These are phyloP conservation scores for Apamea crenata DNA, from an alignment of 2,888 invertebrate species.

Conservation along the genomic window DNA sequence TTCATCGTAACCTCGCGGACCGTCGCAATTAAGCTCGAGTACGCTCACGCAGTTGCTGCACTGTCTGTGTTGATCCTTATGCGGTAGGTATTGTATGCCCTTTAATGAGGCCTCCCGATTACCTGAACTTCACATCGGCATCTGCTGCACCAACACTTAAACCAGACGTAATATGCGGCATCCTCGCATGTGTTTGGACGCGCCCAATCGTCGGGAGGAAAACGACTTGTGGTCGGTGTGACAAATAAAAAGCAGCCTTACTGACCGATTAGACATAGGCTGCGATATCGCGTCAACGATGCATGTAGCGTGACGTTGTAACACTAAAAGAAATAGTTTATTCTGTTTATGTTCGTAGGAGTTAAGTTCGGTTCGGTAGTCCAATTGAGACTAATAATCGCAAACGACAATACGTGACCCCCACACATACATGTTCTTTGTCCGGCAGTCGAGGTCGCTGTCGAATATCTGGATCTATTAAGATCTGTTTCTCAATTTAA, in stretches of 20 bases:
- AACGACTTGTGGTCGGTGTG: neutral
- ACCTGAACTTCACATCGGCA: neutral
- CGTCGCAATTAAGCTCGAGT: neutral
- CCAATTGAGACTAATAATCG: conserved; percentile 52
- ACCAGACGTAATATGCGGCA: neutral
- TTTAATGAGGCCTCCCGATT: neutral
- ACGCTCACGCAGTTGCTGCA: neutral
- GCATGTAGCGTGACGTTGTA: conserved; percentile 7
- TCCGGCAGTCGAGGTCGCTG: conserved; percentile 18
- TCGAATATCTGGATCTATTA: neutral
- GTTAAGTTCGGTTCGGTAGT: conserved; percentile 31
- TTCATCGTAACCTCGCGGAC: neutral
- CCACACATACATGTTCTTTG: conserved; percentile 11
- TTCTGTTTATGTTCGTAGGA: conserved; percentile 33
- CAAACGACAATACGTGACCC: conserved; percentile 10
- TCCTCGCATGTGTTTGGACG: neutral
- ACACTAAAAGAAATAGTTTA: conserved; percentile 28
- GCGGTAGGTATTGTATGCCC: neutral
- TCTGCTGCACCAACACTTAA: neutral
- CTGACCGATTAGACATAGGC: neutral
- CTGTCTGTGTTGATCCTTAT: neutral
- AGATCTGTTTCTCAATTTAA: conserved; percentile 9
- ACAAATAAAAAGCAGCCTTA: neutral
- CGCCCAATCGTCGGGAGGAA: neutral
- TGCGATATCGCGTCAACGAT: neutral